Conservation (phyloP, 2,113 vertebrate genomes). For the Chionis minor region DNA sequence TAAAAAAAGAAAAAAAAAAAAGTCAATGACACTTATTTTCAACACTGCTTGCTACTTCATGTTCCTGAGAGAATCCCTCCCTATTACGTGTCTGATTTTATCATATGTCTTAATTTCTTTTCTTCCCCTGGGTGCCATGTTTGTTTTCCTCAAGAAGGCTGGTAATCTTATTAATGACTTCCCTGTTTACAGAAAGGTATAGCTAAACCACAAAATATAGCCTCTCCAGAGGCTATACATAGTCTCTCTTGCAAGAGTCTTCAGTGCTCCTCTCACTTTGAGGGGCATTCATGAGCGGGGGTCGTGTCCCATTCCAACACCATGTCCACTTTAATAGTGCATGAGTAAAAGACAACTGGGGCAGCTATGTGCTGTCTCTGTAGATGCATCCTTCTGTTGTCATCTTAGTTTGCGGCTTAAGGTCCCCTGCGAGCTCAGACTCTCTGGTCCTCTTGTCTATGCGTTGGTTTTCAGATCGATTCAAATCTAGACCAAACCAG, state of each 20-base stretch:
- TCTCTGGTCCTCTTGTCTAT: background rate
- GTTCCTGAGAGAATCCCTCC: background rate
- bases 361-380: background rate
- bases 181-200: background rate
- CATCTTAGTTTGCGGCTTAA: background rate
- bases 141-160: background rate
- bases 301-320: background rate
- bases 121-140: background rate
- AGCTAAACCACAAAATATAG: background rate
- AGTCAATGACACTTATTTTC: background rate
- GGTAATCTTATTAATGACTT: background rate
- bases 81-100: background rate
- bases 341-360: background rate
- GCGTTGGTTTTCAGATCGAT: background rate
- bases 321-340: background rate
- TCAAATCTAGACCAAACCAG: background rate
- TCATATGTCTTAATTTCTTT: background rate
- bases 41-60: background rate
- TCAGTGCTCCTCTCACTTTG: background rate
- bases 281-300: accelerated
- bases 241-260: no score
- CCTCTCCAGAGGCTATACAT: background rate
- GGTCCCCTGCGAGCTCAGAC: no score
- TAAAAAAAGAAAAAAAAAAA: background rate
- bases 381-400: background rate